Percentiles rank a stretch among this genome's conserved stretches.
Evolutionary conservation across 1,140 invertebrate genomes (phyloP).

Genomic region (Zophobas morio): DNA sequence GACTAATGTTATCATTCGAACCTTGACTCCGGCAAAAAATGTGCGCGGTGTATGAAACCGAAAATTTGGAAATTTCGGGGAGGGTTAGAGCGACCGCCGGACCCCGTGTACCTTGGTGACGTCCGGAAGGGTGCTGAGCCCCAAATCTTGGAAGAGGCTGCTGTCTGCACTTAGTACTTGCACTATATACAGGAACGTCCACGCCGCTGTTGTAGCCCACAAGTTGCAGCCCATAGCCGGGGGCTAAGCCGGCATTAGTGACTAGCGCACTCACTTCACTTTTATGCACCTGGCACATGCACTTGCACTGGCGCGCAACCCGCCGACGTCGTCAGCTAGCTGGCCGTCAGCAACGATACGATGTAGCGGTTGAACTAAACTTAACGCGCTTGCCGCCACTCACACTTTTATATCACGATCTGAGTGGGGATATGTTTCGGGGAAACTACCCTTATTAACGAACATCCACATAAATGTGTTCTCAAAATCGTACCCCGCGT

Average conservation of each 20-base stretch:
- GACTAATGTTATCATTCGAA: too few species aligned
- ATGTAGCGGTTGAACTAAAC: slow-evolving; percentile 52
- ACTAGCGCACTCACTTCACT: slow-evolving; percentile 47
- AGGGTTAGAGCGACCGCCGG: background rate
- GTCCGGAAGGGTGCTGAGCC: slow-evolving; percentile 58
- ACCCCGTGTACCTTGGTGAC: slow-evolving; percentile 57
- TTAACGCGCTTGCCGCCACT: slow-evolving; percentile 49
- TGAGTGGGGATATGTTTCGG: slow-evolving; percentile 51
- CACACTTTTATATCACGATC: slow-evolving; percentile 59
- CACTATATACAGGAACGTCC: slow-evolving; percentile 60
- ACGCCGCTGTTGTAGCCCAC: slow-evolving; percentile 55
- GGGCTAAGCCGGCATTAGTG: slow-evolving; percentile 55
- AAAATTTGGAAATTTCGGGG: too few species aligned
- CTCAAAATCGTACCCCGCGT: too few species aligned
- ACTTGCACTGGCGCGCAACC: slow-evolving; percentile 53
- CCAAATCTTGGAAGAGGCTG: slow-evolving; percentile 57
- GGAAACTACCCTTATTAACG: background rate
- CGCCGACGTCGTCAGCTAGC: slow-evolving; percentile 23
- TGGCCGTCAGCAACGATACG: slow-evolving; percentile 52
- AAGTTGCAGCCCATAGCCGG: slow-evolving; percentile 62
- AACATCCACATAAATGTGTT: too few species aligned
- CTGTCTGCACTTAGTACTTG: slow-evolving; percentile 50
- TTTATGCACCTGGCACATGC: slow-evolving; percentile 50
- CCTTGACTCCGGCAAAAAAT: too few species aligned
- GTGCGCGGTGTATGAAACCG: too few species aligned